Percentiles rank a stretch among this genome's conserved stretches.
These are phyloP conservation scores for Neodiprion pinetum DNA, from an alignment of 1,140 invertebrate genomes.

Conservation along the genomic window DNA sequence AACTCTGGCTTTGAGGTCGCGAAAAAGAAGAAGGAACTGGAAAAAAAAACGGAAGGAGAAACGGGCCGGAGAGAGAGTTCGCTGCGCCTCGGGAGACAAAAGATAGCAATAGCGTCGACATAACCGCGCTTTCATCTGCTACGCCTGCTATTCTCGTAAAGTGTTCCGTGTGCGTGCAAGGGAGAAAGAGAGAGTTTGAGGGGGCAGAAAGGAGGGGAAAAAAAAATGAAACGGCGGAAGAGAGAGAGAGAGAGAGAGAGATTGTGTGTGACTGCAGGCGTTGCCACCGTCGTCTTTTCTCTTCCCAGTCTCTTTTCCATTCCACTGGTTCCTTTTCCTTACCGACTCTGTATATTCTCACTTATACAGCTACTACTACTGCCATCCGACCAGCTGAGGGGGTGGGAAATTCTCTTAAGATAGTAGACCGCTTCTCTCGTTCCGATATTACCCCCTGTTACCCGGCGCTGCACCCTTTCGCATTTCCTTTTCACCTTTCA, in stretches of 20 bases:
- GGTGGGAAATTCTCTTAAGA: neutral
- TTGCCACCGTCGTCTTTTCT: neutral
- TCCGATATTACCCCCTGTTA: constrained; percentile 1
- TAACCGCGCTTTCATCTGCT: constrained; percentile 4
- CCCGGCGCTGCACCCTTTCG: neutral
- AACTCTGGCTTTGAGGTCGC: constrained; percentile 6
- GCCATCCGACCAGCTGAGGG: neutral
- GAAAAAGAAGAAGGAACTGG: constrained; percentile 1
- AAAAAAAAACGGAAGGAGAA: constrained; percentile 5
- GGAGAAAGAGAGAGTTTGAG: neutral
- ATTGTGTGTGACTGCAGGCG: neutral
- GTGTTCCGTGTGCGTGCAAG: no score
- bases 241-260: no score
- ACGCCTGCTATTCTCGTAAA: neutral
- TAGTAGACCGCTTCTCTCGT: neutral
- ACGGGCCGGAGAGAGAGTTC: neutral
- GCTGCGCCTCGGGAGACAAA: neutral
- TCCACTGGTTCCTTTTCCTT: neutral
- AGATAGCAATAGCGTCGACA: constrained; percentile 7
- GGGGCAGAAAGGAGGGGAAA: neutral
- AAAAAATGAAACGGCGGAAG: no score
- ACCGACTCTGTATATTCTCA: neutral
- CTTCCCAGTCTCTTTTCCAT: neutral
- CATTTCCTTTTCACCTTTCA: no score
- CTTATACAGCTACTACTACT: neutral